phyloP scores from a whole-genome alignment of 2,888 invertebrate species.

The Hipparchia sbordonii region DNA sequence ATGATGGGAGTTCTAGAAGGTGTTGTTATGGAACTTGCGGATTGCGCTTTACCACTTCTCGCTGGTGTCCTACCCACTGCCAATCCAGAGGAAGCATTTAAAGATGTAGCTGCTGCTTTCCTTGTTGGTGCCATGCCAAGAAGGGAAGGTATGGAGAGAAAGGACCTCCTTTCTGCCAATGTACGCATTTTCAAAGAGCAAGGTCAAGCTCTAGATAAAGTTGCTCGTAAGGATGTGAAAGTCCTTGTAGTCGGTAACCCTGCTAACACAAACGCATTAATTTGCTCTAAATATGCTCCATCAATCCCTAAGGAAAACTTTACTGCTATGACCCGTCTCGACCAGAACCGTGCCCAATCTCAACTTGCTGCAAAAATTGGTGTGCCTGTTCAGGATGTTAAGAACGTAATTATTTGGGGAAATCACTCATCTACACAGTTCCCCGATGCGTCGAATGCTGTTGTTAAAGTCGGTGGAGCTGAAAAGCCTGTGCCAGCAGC shows the following conservation, averaged over 20 bases:
- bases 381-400: slow-evolving; percentile 88
- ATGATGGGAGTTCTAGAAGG: slow-evolving; percentile 99
- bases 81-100: slow-evolving; percentile 95
- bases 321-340: slow-evolving; percentile 98
- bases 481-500: slow-evolving; percentile 85
- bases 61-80: slow-evolving; percentile 93
- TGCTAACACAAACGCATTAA: slow-evolving; percentile 98
- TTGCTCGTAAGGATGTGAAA: slow-evolving; percentile 96
- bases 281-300: slow-evolving; percentile 97
- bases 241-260: slow-evolving; percentile 99
- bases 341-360: slow-evolving; percentile 98
- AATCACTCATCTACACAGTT: slow-evolving; percentile 99
- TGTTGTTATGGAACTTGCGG: slow-evolving; percentile 98
- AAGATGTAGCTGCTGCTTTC: slow-evolving; percentile 97
- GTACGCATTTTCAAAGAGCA: slow-evolving; percentile 99
- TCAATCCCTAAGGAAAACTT: slow-evolving; percentile 98
- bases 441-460: slow-evolving; percentile 93
- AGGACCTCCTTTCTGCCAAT: slow-evolving; percentile 98
- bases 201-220: slow-evolving; percentile 95
- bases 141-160: slow-evolving; percentile 98
- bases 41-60: slow-evolving; percentile 96
- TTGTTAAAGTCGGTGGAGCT: slow-evolving; percentile 81
- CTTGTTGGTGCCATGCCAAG: slow-evolving; percentile 99
- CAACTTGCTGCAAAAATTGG: slow-evolving; percentile 90
- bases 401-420: slow-evolving; percentile 99